Evolutionary conservation across 2,888 invertebrate genomes (phyloP), one percentile per base, ranked within the genome.

Genomic region (Byasa hedistus): DNA sequence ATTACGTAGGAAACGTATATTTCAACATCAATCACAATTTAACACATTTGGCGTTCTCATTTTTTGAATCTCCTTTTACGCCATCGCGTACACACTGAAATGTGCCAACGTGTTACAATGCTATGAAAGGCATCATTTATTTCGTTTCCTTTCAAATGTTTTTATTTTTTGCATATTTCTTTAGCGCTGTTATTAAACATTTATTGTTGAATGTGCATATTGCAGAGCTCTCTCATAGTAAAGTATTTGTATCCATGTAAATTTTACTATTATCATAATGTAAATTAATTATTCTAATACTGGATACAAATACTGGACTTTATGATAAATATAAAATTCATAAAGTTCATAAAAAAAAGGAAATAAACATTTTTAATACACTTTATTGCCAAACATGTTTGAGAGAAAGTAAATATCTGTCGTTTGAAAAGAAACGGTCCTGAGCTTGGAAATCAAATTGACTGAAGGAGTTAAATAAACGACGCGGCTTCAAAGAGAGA

Each of bases 11-110:
- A 56, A 56, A 44, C 57, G 51, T 57, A 64, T 36, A 58, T 64
- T 57, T n/a, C 64, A 52, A 58, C 64, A 64, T 64, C 64, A 57
- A 64, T 64, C 64, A 64, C 64, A 51, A 64, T 64, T 64, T 64
- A 57, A 17, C 57, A 32, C 57, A 64, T 64, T 64, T 64, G 57
- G 57, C 52, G 57, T 58, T 58, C 52, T 58, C 52, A 58, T 64
- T 64, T 57, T 64, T 64, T 58, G 64, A 51, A 51, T 58, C 36
- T 52, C 48, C 57, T 48, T 64, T 57, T 51, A 64, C 63, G 63
- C 32, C 32, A 51, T 64, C 51, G 32, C 57, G 52, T 32, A 52
- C n/a, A 64, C 64, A 58, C 57, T 64, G 64, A 58, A 64, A 64
- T 64, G 48, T 58, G 52, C 57, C 57, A 58, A 23, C 57, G 57